Conservation (phyloP, 2,797 vertebrate species). For the Erpetoichthys calabaricus region DNA sequence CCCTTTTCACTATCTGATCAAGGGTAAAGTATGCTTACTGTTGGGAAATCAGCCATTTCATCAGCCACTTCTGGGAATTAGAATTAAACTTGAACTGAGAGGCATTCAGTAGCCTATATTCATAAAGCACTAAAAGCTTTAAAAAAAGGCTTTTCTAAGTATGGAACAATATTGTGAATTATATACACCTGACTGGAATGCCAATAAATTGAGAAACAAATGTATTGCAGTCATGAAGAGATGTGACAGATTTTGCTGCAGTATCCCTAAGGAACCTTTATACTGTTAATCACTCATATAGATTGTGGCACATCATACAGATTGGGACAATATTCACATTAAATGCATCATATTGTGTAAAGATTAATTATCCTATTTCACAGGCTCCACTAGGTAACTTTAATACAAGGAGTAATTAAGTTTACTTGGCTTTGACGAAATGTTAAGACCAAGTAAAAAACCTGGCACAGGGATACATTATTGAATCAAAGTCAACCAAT, state of each 20-base stretch:
- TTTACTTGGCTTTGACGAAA: slow-evolving; percentile 1
- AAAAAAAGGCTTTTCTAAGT: no score
- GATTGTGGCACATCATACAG: background rate
- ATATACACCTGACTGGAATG: no score
- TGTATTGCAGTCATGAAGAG: background rate
- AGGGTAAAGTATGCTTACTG: no score
- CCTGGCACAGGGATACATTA: background rate
- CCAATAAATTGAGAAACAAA: no score
- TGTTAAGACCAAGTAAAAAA: background rate
- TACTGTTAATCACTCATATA: slow-evolving; percentile 1
- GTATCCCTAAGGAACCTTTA: slow-evolving; percentile 2
- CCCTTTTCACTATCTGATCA: no score
- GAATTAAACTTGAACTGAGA: no score
- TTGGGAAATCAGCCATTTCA: no score
- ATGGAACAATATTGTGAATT: no score
- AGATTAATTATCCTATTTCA: background rate
- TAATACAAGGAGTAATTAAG: slow-evolving; percentile 2
- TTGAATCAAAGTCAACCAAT: background rate
- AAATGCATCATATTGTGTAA: background rate
- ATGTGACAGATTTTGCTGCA: background rate
- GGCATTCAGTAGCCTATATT: no score
- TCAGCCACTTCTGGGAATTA: no score
- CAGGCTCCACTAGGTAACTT: background rate
- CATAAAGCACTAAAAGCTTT: no score
- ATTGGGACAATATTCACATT: slow-evolving; percentile 3